These are phyloP conservation scores for Lacanobia wlatinum DNA, from an alignment of 2,888 invertebrate genomes.

Conservation along the genomic window DNA sequence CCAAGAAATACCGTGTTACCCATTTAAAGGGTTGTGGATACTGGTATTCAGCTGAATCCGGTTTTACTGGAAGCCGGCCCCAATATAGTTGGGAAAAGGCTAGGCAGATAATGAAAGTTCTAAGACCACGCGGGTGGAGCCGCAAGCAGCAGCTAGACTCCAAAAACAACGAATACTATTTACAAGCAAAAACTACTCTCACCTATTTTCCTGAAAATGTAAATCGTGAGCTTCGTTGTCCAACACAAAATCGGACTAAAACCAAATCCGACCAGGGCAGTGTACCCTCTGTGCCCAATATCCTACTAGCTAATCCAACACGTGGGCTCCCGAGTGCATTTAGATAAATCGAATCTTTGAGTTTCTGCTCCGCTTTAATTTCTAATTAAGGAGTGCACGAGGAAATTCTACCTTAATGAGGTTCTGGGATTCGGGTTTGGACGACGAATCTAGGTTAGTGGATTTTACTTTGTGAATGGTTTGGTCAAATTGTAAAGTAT, in stretches of 20 bases:
- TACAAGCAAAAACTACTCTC: neutral
- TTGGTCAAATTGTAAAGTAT: conserved; percentile 4
- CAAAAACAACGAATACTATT: neutral
- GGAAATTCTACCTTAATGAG: conserved; percentile 56
- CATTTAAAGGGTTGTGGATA: too few relatives aligned
- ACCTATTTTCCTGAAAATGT: conserved; percentile 10
- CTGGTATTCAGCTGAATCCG: too few relatives aligned
- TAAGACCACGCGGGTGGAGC: too few relatives aligned
- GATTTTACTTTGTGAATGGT: conserved; percentile 16
- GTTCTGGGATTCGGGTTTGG: conserved; percentile 31
- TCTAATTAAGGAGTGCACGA: conserved; percentile 71
- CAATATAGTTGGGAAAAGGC: too few relatives aligned
- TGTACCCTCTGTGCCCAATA: conserved; percentile 7
- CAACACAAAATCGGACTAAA: conserved; percentile 25
- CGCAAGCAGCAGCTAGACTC: too few relatives aligned
- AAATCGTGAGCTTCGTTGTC: conserved; percentile 18
- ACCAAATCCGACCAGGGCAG: conserved; percentile 11
- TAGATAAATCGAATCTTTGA: conserved; percentile 75
- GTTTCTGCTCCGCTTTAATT: conserved; percentile 61
- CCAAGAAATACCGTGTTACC: too few relatives aligned
- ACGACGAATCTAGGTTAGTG: conserved; percentile 29
- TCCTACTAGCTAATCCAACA: conserved; percentile 41
- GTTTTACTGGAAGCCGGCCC: too few relatives aligned
- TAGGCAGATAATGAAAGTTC: too few relatives aligned
- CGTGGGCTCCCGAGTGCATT: conserved; percentile 67